Evolutionary conservation across 2,113 vertebrate genomes (phyloP), one percentile per base, ranked within the genome.

Genomic region (Callipepla californica): DNA sequence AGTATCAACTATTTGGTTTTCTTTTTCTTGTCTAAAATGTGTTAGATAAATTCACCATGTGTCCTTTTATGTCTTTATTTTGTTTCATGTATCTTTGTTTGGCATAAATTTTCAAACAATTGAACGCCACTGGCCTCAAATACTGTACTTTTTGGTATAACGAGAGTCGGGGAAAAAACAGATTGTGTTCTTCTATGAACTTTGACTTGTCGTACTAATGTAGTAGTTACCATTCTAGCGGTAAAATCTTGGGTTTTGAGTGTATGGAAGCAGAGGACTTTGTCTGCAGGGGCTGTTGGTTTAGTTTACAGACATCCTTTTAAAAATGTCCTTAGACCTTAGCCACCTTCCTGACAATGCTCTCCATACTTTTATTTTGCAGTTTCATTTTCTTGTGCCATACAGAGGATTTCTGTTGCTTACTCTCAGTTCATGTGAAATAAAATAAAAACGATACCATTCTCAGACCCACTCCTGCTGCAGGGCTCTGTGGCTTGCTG

Each of bases 151-250:
- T 88, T 89, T 77, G 47, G 32, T 36, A 36, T 36, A 36, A 36
- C 7, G 36, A 36, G 36, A 36, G 36, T 36, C 8, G 36, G 91
- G 79, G 93, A 90, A 89, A 89, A 57, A 73, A 36, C 50, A 9
- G 14, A 66, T 93, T 92, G 79, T 9, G n/a, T 92, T 95, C 30
- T 81, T 91, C 59, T 82, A 17, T 81, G 59, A 47, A 80, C 63
- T 66, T 34, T 82, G 69, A 87, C 36, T 91, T 87, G 40, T 34
- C 62, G 19, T 34, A 66, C 89, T 75, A 76, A 58, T 19, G 18
- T 58, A n/a, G 30, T 58, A 58, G 55, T 19, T 58, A 58, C 38
- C 13, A 13, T 55, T 28, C 85, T 67, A 42, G 25, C 63, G 65
- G 42, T 58, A 55, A 80, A 82, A 53, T 80, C 20, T 15, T 48